Base-by-base conservation (phyloP, 2,113 vertebrate genomes). In the Nycticebus coucang region DNA sequence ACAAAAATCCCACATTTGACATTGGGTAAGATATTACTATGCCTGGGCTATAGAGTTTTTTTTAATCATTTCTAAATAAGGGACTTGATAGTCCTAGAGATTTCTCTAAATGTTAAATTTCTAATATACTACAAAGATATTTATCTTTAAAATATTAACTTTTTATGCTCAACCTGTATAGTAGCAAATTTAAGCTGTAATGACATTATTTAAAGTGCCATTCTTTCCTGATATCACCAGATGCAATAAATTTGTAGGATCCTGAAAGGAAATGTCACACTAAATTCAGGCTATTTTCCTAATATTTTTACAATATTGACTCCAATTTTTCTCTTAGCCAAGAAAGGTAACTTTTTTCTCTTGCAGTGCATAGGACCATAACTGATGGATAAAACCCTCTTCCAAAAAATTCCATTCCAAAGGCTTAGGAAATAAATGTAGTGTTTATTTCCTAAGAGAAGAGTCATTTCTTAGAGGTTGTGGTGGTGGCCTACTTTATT, bases 41-140 rank as follows among this genome's bases (percentile, higher is more conserved):
- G 5, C 84, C 28, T 55, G 26, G 57, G 19, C 0, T 8, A 50
- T 6, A 41, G 64, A n/a, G n/a, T n/a, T 41, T 41, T 41, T 41
- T 62, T 87, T 78, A 26, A 75, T 79, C 22, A 53, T 81, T 95
- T 88, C 50, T 89, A 85, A 91, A 88, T 64, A 72, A 80, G 24
- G 4, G 4, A 53, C 4, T 74, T 83, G 33, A 80, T 84, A 55
- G 24, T 11, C 19, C 62, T 50, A 62, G 15, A 83, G 10, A 57
- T 74, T 84, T 86, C 14, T 92, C 17, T 50, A 66, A 35, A 66
- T 5, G 92, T 95, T 66, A 66, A 35, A 60, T 92, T 86, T 92
- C 28, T 55, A 83, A 62, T 28, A 55, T 35, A 33, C 12, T 81
- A 24, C 10, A 78, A 62, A 57, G 24, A 0, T 28, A 64, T 72